Conservation (phyloP, 2,797 vertebrate species). For the Mastacembelus armatus region DNA sequence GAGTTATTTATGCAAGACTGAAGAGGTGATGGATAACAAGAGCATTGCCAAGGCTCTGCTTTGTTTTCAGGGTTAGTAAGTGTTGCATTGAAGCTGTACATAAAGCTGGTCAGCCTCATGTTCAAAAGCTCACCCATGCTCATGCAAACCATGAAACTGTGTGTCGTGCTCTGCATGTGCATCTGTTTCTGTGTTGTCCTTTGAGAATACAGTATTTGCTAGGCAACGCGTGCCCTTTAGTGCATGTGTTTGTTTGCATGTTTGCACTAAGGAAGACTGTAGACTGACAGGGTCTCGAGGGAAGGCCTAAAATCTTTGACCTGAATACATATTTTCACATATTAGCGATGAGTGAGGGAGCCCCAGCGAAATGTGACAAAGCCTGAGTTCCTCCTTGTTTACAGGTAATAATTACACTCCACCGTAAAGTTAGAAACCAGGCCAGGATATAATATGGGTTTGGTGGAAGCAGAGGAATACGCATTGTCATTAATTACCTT, state of each 20-base stretch:
- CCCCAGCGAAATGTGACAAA: constrained; percentile 73
- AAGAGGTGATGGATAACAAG: constrained; percentile 80
- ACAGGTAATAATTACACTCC: constrained; percentile 78
- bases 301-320: constrained; percentile 76
- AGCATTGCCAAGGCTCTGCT: constrained; percentile 71
- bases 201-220: constrained; percentile 44
- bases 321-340: constrained; percentile 82
- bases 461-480: constrained; percentile 51
- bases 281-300: constrained; percentile 70
- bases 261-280: constrained; percentile 64
- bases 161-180: constrained; percentile 12
- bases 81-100: constrained; percentile 52
- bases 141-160: constrained; percentile 6
- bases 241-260: constrained; percentile 69
- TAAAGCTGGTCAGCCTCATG: constrained; percentile 49
- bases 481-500: constrained; percentile 64
- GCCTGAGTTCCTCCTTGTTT: constrained; percentile 73
- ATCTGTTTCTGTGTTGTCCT: constrained; percentile 26
- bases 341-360: constrained; percentile 75
- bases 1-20: constrained; percentile 81
- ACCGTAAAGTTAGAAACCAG: constrained; percentile 60
- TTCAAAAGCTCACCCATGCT: constrained; percentile 25
- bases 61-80: constrained; percentile 75
- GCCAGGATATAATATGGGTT: constrained; percentile 59
- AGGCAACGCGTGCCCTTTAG: constrained; percentile 51